Percentiles rank a stretch among this genome's conserved stretches.
Conservation (phyloP, 1,140 invertebrate genomes). For the Lamellibrachia luymesi region DNA sequence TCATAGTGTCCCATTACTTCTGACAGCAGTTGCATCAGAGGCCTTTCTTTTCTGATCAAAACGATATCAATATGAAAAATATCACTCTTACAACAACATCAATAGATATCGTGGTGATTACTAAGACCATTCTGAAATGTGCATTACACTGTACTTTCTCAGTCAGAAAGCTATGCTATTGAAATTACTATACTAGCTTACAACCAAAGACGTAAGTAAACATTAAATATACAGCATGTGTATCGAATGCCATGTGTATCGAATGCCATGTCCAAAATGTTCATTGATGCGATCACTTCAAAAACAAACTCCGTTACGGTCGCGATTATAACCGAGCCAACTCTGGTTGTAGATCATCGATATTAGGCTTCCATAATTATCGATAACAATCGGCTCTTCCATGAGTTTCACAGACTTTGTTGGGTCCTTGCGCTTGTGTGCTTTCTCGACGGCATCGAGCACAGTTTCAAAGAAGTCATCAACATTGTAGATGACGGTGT, state of each 20-base stretch:
- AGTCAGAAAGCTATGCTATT: neutral
- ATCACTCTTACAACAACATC: neutral
- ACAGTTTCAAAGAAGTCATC: conserved; percentile 55
- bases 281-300: conserved; percentile 54
- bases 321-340: conserved; percentile 80
- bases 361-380: conserved; percentile 76
- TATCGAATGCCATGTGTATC: no score
- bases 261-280: neutral
- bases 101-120: neutral
- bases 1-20: neutral
- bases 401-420: conserved; percentile 58
- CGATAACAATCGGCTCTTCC: conserved; percentile 72
- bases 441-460: conserved; percentile 39
- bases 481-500: conserved; percentile 52
- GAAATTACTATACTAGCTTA: no score
- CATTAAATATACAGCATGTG: no score
- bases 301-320: conserved; percentile 81
- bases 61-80: neutral
- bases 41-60: neutral
- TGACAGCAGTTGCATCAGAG: neutral
- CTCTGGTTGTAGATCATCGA: conserved; percentile 82
- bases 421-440: conserved; percentile 34
- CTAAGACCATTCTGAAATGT: neutral
- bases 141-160: neutral
- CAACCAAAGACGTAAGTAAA: no score